Evolutionary conservation across 2,797 vertebrate species (phyloP).

Genomic region (Peromyscus nudipes): DNA sequence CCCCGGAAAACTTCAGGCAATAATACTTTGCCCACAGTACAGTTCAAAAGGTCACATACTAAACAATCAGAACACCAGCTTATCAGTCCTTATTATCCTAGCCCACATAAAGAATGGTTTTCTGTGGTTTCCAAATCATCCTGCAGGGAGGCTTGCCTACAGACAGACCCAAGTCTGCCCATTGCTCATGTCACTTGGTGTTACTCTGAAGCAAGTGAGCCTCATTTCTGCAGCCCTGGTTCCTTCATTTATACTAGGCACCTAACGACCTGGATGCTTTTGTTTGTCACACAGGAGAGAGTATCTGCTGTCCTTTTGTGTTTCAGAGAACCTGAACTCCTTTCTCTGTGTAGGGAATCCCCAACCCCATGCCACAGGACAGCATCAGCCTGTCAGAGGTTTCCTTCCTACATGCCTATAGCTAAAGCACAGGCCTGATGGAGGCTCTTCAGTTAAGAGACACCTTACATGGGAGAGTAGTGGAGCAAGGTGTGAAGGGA

Average conservation of each 20-base stretch:
- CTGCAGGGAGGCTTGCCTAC: background rate
- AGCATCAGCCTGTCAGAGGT: background rate
- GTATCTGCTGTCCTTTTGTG: background rate
- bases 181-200: background rate
- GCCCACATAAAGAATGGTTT: background rate
- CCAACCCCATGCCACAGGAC: background rate
- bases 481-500: background rate
- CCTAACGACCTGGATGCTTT: background rate
- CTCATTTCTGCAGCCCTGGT: background rate
- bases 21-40: background rate
- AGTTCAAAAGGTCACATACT: background rate
- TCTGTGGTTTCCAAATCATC: background rate
- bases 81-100: background rate
- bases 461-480: rapidly evolving
- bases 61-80: background rate
- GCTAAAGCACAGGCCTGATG: background rate
- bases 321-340: background rate
- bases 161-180: background rate
- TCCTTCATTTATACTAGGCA: background rate
- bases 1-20: background rate
- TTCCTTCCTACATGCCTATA: background rate
- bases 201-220: background rate
- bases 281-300: background rate
- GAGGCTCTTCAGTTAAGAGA: background rate
- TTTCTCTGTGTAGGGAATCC: background rate